Evolutionary conservation across 2,797 vertebrate genomes (phyloP).

Genomic region (Iguana delicatissima): DNA sequence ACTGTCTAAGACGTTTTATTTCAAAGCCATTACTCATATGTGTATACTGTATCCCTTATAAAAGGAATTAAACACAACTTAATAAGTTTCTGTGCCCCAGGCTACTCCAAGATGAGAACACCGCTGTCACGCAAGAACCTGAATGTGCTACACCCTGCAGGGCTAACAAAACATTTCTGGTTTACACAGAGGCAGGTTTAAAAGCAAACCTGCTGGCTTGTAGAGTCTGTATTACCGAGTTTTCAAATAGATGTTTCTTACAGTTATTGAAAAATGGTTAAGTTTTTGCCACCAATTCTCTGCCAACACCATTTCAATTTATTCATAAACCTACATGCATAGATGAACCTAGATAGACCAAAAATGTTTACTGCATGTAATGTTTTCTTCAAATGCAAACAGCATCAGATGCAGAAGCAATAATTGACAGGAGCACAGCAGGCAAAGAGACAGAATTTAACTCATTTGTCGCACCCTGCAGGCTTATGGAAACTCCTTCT

Average conservation of each 20-base stretch:
- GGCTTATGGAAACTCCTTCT: neutral
- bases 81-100: conserved; percentile 79
- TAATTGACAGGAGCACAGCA: neutral
- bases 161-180: conserved; percentile 75
- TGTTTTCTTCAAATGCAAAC: neutral
- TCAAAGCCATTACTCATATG: conserved; percentile 78
- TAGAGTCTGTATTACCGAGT: conserved; percentile 71
- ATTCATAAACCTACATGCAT: neutral
- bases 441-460: neutral
- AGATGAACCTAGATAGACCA: too few relatives aligned
- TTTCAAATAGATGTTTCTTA: conserved; percentile 63
- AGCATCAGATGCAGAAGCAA: neutral
- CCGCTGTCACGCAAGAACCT: conserved; percentile 78
- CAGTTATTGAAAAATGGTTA: conserved; percentile 61
- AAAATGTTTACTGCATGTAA: too few relatives aligned
- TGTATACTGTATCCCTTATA: conserved; percentile 77
- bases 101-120: conserved; percentile 80
- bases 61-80: conserved; percentile 76
- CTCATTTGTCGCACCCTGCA: neutral
- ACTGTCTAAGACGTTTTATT: conserved; percentile 68
- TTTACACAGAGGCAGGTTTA: conserved; percentile 76
- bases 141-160: conserved; percentile 77
- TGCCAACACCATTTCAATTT: neutral
- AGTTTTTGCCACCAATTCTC: neutral
- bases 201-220: conserved; percentile 76